These are phyloP conservation scores for Sisor rabdophorus DNA, from an alignment of 2,113 vertebrate genomes.

Conservation along the genomic window DNA sequence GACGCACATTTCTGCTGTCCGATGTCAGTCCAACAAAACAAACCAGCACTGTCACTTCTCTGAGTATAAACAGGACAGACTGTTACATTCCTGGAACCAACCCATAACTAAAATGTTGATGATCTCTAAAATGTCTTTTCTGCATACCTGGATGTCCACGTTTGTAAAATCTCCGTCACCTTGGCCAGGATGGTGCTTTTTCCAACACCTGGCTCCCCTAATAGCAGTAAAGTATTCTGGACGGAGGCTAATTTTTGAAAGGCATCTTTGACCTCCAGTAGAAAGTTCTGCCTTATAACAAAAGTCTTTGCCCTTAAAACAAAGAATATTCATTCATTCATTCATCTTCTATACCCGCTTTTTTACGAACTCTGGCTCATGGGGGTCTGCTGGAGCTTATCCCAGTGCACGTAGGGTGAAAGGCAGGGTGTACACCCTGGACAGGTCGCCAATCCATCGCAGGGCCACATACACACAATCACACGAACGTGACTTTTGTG, in stretches of 20 bases:
- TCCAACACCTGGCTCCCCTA: slow-evolving; percentile 62
- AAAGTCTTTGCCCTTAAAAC: slow-evolving; percentile 55
- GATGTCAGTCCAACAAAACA: slow-evolving; percentile 60
- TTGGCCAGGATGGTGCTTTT: slow-evolving; percentile 65
- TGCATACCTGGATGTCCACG: slow-evolving; percentile 63
- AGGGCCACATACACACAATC: no score
- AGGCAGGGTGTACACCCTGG: no score
- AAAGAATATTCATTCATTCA: no score
- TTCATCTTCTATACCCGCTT: no score
- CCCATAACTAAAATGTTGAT: neutral
- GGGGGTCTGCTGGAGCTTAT: no score
- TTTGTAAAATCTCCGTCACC: slow-evolving; percentile 54
- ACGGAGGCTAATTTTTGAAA: slow-evolving; percentile 41
- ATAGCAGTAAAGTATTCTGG: slow-evolving; percentile 51
- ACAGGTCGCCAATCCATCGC: no score
- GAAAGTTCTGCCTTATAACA: slow-evolving; percentile 56
- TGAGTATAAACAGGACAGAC: slow-evolving; percentile 36
- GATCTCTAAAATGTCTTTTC: neutral
- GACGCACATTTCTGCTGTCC: slow-evolving; percentile 55
- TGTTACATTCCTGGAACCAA: neutral
- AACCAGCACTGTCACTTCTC: slow-evolving; percentile 49
- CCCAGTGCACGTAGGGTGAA: no score
- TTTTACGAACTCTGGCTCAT: no score
- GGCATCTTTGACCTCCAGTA: slow-evolving; percentile 52
- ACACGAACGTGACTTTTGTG: no score